Base-by-base conservation (phyloP, 2,113 vertebrate species). In the Candoia aspera region DNA sequence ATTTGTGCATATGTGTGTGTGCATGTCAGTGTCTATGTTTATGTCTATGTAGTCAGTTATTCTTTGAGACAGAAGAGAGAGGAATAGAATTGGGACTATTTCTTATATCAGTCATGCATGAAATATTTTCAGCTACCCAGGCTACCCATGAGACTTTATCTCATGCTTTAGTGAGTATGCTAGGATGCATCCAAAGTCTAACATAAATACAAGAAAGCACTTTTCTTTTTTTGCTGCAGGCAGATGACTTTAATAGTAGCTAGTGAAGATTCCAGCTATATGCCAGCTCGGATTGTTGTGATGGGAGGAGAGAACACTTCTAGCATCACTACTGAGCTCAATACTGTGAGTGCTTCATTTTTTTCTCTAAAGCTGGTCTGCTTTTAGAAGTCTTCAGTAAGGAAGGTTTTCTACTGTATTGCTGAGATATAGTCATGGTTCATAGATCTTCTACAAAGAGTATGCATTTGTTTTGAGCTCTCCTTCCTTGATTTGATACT, bases 211-310 rank as follows among this genome's bases (percentile, higher is more conserved):
- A 55, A 37, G 3, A 91, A 58, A 37, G 33, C 6, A 49, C 42
- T 59, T 24, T 59, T 33, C 54, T n/a, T 53, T 59, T 92, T 33
- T 33, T 89, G 23, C 15, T 92, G 46, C 95, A 99, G 99, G 97
- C 98, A 99, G 96, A 96, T 99, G 95, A 98, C 98, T 90, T 96
- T 99, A 95, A 95, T 98, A 93, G 98, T 99, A 95, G 98, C 99
- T 95, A 98, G 98, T 15, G 99, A 99, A 93, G 99, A 99, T 95
- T 99, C 99, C 0, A 99, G 99, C 97, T 99, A 99, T 94, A 99
- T 99, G 99, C 99, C 99, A 0, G 98, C 99, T n/a, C 97, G 98
- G 8, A 97, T 99, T 0, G 97, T 99, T 94, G 98, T 99, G 84
- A 97, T 98, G 79, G 91, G 91, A 92, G 94, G 99, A 98, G 8